These are phyloP conservation scores for Hafferia zeledoni DNA, from an alignment of 2,797 vertebrate genomes.

Conservation along the genomic window DNA sequence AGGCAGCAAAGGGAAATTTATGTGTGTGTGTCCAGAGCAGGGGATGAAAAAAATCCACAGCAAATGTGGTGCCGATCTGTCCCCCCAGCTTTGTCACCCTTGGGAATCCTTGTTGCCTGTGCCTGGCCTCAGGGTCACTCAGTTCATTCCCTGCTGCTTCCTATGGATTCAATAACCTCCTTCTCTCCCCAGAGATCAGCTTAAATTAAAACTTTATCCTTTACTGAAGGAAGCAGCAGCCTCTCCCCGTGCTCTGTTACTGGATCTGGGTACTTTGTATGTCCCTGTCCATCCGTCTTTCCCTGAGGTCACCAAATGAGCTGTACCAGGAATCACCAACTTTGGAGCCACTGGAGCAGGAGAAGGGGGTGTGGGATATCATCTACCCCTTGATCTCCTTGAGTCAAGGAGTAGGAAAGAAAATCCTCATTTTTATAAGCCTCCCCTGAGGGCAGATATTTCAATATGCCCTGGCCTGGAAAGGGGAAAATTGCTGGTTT, in stretches of 20 bases:
- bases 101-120: not conserved
- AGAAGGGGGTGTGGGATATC: not conserved
- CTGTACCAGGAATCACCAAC: not conserved
- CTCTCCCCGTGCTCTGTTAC: not conserved
- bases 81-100: not conserved
- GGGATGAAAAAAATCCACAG: conserved; percentile 1
- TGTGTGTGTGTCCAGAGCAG: not conserved
- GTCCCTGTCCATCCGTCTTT: not conserved
- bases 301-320: not conserved
- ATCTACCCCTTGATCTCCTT: not conserved
- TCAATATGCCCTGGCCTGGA: too few relatives aligned
- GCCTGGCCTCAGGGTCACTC: not conserved
- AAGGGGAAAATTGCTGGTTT: not conserved
- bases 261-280: not conserved
- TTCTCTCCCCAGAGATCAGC: conserved; percentile 38
- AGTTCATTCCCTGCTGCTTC: conserved; percentile 6
- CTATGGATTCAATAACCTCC: conserved; percentile 47
- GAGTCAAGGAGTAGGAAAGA: not conserved
- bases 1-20: not conserved
- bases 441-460: not conserved
- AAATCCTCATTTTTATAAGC: not conserved
- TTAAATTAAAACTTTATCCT: conserved; percentile 53
- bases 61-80: not conserved
- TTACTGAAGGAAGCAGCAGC: not conserved
- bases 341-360: not conserved